Conservation (phyloP, 2,888 invertebrate species). For the Mechanitis mazaeus region DNA sequence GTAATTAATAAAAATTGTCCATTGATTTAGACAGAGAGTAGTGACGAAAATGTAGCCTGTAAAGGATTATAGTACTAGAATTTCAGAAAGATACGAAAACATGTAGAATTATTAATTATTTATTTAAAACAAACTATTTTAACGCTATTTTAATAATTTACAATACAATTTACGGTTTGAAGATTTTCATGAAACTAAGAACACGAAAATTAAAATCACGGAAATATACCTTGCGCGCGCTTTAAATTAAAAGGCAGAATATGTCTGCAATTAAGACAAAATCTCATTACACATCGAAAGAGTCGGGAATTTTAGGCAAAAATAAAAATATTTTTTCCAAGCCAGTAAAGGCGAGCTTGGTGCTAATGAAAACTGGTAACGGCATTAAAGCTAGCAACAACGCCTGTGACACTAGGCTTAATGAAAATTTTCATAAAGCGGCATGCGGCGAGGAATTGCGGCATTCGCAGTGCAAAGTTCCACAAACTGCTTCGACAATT, state of each 20-base stretch:
- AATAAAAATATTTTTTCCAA: slow-evolving; percentile 1
- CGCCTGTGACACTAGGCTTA: slow-evolving; percentile 33
- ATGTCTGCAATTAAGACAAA: slow-evolving; percentile 6
- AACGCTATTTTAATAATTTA: too few relatives aligned
- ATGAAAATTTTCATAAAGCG: slow-evolving; percentile 40
- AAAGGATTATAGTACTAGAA: too few relatives aligned
- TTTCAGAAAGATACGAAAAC: too few relatives aligned
- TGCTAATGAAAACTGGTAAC: slow-evolving; percentile 35
- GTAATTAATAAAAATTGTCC: too few relatives aligned
- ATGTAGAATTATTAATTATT: too few relatives aligned
- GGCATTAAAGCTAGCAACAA: slow-evolving; percentile 32
- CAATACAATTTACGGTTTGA: too few relatives aligned
- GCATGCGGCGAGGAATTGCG: slow-evolving; percentile 11
- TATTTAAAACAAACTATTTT: too few relatives aligned
- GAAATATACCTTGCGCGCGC: not conserved
- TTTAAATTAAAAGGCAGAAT: slow-evolving; percentile 2
- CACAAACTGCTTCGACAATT: slow-evolving; percentile 5
- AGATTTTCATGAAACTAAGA: too few relatives aligned
- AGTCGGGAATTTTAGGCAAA: slow-evolving; percentile 1
- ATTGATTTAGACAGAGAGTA: too few relatives aligned
- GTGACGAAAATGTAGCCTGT: too few relatives aligned
- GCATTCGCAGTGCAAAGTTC: slow-evolving; percentile 1
- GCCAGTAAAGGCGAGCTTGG: slow-evolving; percentile 24
- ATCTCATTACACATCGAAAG: not conserved
- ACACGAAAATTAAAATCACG: not conserved